Base-by-base conservation (phyloP, 2,113 vertebrate genomes). In the Phaethornis superciliosus region DNA sequence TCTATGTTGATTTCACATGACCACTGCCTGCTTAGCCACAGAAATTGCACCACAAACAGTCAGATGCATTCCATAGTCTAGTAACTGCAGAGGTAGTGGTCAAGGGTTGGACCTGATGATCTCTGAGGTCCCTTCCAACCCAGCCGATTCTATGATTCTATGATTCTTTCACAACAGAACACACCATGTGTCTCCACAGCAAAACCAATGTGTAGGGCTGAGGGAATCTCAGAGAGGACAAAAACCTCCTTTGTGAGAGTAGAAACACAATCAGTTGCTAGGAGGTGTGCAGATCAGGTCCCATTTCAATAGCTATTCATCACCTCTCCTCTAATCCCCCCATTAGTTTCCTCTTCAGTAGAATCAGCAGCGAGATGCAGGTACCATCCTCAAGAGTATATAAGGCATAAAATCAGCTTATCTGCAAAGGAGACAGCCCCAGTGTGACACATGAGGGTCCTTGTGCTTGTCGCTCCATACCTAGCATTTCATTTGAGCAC, bases 341-440 rank as follows among this genome's bases (percentile, higher is more conserved):
- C 44, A 2, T 40, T 24, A 12, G 4, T 63, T 88, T 81, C 28
- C 40, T 85, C 12, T 81, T 75, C 15, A 7, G 4, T 30, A 27
- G 56, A 47, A 83, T 30, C 74, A 58, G 77, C 81, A 87, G 49
- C 47, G 58, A 72, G 56, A 90, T 40, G 49, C 46, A 86, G 86
- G 33, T 35, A 35, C 65, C 46, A 22, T 21, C 70, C 49, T 92
- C 59, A 76, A 72, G 70, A 85, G 81, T 47, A 37, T 81, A 85
- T 70, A 62, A 81, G 79, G 93, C 47, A 70, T 44, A 63, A 30
- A 63, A 85, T 75, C 47, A 35, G 19, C 54, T 94, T 71, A 83
- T 9, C 44, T 56, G 49, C 27, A 35, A 59, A 83, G 52, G 4
- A 44, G 44, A 71, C 82, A 59, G 54, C 2, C 1, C 40, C 0